A percentile compares a stretch with the other conserved stretches of the same genome.
Evolutionary conservation across 2,888 invertebrate species (phyloP).

Genomic region (Polydesmus complanatus): DNA sequence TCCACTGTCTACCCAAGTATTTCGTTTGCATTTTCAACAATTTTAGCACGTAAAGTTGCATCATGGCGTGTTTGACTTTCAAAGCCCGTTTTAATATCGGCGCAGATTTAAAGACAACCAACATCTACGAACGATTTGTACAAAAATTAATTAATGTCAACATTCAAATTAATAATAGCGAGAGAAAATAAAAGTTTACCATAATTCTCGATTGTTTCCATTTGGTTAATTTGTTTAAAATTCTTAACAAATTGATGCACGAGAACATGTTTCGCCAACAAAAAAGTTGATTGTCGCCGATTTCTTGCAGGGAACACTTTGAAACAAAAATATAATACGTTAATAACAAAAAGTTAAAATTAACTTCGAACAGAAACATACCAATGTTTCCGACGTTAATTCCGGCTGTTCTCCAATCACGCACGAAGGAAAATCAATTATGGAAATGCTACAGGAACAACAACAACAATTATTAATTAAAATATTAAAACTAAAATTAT

Average conservation of each 20-base stretch:
- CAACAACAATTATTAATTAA: slow-evolving; percentile 11
- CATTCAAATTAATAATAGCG: neutral
- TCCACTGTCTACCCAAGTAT: slow-evolving; percentile 96
- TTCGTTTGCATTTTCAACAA: slow-evolving; percentile 98
- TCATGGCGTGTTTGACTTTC: slow-evolving; percentile 88
- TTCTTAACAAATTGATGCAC: slow-evolving; percentile 87
- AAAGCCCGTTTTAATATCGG: slow-evolving; percentile 93
- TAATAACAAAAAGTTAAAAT: neutral
- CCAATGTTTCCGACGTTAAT: slow-evolving; percentile 72
- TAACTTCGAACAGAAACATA: too few relatives aligned
- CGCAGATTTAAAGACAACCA: slow-evolving; percentile 98
- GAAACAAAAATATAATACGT: neutral
- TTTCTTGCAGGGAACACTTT: slow-evolving; percentile 27
- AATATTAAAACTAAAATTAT: neutral
- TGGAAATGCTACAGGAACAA: slow-evolving; percentile 53
- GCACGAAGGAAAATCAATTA: slow-evolving; percentile 89
- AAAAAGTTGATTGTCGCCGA: slow-evolving; percentile 24
- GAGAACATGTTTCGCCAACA: slow-evolving; percentile 98
- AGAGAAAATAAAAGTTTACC: slow-evolving; percentile 35
- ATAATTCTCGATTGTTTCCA: slow-evolving; percentile 99
- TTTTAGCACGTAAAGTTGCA: slow-evolving; percentile 95
- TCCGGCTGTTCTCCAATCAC: slow-evolving; percentile 92
- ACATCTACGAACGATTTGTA: slow-evolving; percentile 46
- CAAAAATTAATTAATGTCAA: slow-evolving; percentile 20
- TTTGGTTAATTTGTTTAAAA: slow-evolving; percentile 95